Conservation (phyloP, 2,888 invertebrate species). For the Anticlea derivata region DNA sequence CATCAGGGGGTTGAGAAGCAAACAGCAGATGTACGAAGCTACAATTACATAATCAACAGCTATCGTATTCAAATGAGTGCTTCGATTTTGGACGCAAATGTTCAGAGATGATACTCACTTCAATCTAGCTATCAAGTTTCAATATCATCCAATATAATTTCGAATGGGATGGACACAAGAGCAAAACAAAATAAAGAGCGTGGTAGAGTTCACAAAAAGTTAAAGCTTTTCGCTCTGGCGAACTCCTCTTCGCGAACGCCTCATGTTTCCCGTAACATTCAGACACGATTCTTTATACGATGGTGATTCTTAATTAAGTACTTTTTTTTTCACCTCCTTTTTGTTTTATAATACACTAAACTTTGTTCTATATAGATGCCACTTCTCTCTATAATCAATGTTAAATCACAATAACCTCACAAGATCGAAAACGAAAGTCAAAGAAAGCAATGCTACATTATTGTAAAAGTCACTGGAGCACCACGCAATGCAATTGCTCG, state of each 20-base stretch:
- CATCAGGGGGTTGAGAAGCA: constrained; percentile 60
- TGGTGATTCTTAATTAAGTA: no score
- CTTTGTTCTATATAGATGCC: no score
- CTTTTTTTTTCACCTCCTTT: no score
- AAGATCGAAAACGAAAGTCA: constrained; percentile 72
- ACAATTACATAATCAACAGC: constrained; percentile 79
- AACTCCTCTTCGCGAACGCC: no score
- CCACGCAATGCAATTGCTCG: constrained; percentile 70
- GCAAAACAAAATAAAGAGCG: no score
- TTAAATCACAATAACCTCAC: constrained; percentile 22
- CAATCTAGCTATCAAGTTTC: constrained; percentile 15
- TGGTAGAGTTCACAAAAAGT: no score
- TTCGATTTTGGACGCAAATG: constrained; percentile 44
- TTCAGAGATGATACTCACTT: constrained; percentile 27
- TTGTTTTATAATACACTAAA: no score
- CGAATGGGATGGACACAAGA: neutral
- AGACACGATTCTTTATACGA: constrained; percentile 7
- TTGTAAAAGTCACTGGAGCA: constrained; percentile 76
- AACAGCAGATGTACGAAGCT: constrained; percentile 77
- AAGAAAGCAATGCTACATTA: constrained; percentile 64
- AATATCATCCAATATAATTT: neutral
- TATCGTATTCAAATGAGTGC: constrained; percentile 73
- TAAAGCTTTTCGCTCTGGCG: no score
- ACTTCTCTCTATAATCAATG: no score
- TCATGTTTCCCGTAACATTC: constrained; percentile 6